Percentiles rank a stretch among this genome's conserved stretches.
Conservation (phyloP, 1,140 invertebrate species). For the Penaeus chinensis region DNA sequence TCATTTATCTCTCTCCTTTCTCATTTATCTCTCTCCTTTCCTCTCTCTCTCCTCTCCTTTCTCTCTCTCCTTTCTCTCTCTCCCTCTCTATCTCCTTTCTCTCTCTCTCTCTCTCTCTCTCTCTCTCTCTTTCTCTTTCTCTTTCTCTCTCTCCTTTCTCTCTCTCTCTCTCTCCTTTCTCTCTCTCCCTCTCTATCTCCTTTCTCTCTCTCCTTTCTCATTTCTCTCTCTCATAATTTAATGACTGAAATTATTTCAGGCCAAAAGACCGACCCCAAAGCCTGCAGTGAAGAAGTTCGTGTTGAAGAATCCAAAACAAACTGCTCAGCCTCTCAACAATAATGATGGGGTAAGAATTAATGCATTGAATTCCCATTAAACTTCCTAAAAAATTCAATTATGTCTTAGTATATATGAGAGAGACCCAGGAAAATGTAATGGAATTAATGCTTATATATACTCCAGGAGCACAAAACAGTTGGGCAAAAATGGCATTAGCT, state of each 20-base stretch:
- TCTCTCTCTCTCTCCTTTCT: not conserved
- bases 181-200: not conserved
- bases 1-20: no score
- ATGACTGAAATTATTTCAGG: conserved; percentile 44
- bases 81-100: not conserved
- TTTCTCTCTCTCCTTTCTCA: not conserved
- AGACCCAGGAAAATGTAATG: no score
- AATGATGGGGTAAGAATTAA: conserved; percentile 51
- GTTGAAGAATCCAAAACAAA: conserved; percentile 33
- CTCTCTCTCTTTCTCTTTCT: not conserved
- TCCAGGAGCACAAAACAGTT: conserved; percentile 57
- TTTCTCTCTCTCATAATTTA: not conserved
- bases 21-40: no score
- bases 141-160: not conserved
- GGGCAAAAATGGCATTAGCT: conserved; percentile 55
- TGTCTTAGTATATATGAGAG: no score
- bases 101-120: not conserved
- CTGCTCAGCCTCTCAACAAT: conserved; percentile 47
- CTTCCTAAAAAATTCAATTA: no score
- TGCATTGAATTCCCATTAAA: no score
- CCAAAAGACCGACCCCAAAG: conserved; percentile 38
- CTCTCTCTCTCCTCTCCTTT: no score
- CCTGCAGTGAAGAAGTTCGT: conserved; percentile 29
- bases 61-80: no score
- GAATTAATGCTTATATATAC: not conserved